A percentile compares a stretch with the other conserved stretches of the same genome.
Conservation (phyloP, 2,113 vertebrate species). For the Procavia capensis region DNA sequence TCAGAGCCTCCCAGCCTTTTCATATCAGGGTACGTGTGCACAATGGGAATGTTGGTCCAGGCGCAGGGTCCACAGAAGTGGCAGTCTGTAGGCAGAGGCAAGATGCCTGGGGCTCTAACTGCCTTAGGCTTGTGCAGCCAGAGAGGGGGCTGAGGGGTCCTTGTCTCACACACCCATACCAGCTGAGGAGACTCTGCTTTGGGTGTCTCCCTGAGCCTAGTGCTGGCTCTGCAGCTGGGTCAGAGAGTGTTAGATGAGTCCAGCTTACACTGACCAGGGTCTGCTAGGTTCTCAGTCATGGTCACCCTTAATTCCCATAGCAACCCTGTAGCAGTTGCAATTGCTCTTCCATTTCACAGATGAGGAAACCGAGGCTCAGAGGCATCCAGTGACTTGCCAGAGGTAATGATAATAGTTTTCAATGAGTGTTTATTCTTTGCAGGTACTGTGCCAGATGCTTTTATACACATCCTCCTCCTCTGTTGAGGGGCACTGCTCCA, state of each 20-base stretch:
- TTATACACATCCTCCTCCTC: background rate
- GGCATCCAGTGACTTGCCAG: background rate
- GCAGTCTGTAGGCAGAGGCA: background rate
- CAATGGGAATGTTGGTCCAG: rapidly evolving
- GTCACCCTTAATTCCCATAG: background rate
- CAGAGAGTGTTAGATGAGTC: background rate
- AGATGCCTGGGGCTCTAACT: background rate
- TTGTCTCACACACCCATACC: background rate
- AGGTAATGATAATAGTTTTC: background rate
- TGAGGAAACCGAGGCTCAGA: background rate
- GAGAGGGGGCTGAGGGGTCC: background rate
- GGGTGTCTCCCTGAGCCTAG: background rate
- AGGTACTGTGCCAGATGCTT: background rate
- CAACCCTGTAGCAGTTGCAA: background rate
- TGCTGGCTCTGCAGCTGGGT: background rate
- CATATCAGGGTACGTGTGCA: rapidly evolving
- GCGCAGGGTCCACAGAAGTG: background rate
- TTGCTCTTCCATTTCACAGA: background rate
- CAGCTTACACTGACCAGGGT: background rate
- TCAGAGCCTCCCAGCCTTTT: background rate
- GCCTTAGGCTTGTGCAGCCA: background rate
- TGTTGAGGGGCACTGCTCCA: background rate
- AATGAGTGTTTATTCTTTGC: background rate
- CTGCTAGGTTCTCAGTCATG: background rate
- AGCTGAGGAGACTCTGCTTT: background rate